Evolutionary conservation across 2,797 vertebrate genomes (phyloP), one percentile per base, ranked within the genome.

Genomic region (Arnoldichthys spilopterus): DNA sequence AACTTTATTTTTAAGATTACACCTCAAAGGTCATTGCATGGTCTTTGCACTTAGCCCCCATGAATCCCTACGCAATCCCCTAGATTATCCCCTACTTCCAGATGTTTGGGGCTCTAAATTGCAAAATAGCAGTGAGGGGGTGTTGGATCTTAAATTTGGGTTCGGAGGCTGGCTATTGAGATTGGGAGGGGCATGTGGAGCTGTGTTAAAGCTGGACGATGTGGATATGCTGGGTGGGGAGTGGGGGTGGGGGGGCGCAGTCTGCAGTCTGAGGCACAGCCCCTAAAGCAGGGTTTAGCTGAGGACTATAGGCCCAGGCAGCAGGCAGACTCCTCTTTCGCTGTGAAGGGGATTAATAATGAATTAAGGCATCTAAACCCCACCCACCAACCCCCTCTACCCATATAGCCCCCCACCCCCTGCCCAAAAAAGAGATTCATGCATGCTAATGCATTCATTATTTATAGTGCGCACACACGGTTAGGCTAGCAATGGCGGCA

Each of bases 401-500:
- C 68, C 68, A 77, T 79, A 83, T 66, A 72, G 63, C 62, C 72
- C 84, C 84, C 49, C 49, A 18, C 81, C n/a, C n/a, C n/a, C 66
- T 40, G 1, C n/a, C 49, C 30, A 72, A 91, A 93, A 94, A 93
- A 91, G 86, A 94, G 91, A 93, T 92, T 90, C 92, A 92, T 90
- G 92, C 92, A 92, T 93, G 90, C 90, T 93, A 93, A 94, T 93
- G 91, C 88, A 92, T 94, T 87, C 90, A 93, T 95, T 94, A 95
- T 95, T 94, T 93, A 94, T 92, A 87, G 85, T 88, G 86, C 76
- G 71, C 86, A 88, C 90, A 88, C 82, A 81, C 82, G 88, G 89
- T 84, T 89, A 76, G 74, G 74, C 24, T 89, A 86, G 87, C 86
- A 84, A 83, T 89, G 87, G 89, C 86, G 88, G 88, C 90, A 89